Percentiles rank a stretch among this genome's conserved stretches.
These are phyloP conservation scores for Coleophora flavipennella DNA, from an alignment of 2,888 invertebrate genomes.

Conservation along the genomic window DNA sequence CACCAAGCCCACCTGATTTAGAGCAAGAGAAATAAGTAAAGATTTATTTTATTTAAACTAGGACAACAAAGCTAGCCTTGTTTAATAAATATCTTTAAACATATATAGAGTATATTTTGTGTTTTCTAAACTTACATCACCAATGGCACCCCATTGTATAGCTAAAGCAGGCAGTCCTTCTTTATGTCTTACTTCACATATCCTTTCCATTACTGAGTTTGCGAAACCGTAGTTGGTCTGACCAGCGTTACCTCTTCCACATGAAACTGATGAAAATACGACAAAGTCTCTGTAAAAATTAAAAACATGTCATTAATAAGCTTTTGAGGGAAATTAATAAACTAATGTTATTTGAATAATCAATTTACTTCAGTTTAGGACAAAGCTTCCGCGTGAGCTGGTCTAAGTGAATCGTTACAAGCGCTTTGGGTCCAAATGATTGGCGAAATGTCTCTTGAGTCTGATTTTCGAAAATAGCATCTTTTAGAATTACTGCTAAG, in stretches of 20 bases:
- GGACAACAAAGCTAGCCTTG: background rate
- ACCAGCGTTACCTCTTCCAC: slow-evolving; percentile 93
- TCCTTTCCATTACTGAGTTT: slow-evolving; percentile 91
- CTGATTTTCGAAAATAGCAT: too few species aligned
- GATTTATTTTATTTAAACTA: background rate
- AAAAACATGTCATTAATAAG: too few species aligned
- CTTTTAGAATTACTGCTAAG: too few species aligned
- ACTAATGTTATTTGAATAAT: background rate
- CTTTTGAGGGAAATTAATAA: too few species aligned
- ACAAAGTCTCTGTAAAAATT: slow-evolving; percentile 84
- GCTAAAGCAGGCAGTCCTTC: slow-evolving; percentile 85
- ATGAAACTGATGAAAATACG: slow-evolving; percentile 92
- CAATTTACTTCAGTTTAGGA: too few species aligned
- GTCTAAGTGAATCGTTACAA: too few species aligned
- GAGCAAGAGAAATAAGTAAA: background rate
- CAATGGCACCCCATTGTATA: slow-evolving; percentile 94
- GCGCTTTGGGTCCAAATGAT: too few species aligned
- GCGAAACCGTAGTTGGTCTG: slow-evolving; percentile 94
- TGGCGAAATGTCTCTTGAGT: too few species aligned
- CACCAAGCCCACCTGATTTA: slow-evolving; percentile 79
- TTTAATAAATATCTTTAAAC: background rate
- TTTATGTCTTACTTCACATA: slow-evolving; percentile 80
- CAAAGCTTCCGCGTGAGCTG: too few species aligned
- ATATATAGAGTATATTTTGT: background rate
- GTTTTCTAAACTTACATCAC: slow-evolving; percentile 80